Base-by-base conservation (phyloP, 2,888 invertebrate species). In the Sisyra terminalis region DNA sequence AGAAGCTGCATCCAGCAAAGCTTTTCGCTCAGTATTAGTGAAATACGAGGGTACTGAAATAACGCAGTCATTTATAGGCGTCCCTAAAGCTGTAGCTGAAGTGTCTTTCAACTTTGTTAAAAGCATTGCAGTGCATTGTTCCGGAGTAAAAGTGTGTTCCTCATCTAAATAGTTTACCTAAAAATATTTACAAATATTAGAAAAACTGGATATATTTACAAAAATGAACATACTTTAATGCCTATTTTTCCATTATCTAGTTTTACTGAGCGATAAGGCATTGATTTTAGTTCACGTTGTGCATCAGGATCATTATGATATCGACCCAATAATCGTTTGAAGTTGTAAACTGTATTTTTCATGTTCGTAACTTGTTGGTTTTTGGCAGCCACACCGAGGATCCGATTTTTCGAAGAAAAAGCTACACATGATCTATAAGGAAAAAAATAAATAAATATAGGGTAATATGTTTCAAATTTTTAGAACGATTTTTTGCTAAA, bases 321-420 rank as follows among this genome's bases (percentile, higher is more conserved):
- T 55, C 94, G 74, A 44, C 97, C 98, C 55, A 99, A 65, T 42
- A 97, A 69, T 55, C 89, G 75, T 65, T 96, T 98, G 63, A 97
- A 89, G 47, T 87, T 85, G 65, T 80, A 81, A 45, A 97, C 77
- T 47, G 98, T 98, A 61, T 96, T 97, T 64, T 89, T 90, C 77
- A 94, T 81, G 61, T 99, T 98, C 53, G 94, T 93, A 43, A 93
- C 84, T 69, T 86, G 82, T 63, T 96, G 93, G 59, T 93, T 94
- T 62, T 92, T 94, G 45, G 97, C 97, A 36, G 94, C 87, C 31
- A 92, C 92, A 45, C 98, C 98, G 60, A 98, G 75, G 55, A 87
- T 81, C 52, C 98, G 79, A 58, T 85, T 87, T 60, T 86, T 90
- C 48, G 82, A 80, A 55, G 87, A 87, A 67, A 98, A 93, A 15